Evolutionary conservation across 2,888 invertebrate species (phyloP).

Genomic region (Callyntrura guangdongensis): DNA sequence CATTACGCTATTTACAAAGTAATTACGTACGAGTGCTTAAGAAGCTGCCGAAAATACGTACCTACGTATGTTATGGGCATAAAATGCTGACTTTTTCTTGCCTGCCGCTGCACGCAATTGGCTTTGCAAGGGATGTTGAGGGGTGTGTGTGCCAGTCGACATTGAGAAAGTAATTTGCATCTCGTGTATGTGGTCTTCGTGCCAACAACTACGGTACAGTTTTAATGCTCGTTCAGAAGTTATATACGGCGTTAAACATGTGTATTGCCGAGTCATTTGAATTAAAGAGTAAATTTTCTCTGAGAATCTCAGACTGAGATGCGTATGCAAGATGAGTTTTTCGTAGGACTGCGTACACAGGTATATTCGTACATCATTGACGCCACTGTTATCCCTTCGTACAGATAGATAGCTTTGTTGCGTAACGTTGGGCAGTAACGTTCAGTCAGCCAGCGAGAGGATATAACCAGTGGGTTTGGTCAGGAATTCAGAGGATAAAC

Average conservation of each 20-base stretch:
- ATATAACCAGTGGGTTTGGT: not conserved
- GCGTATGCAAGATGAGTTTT: not conserved
- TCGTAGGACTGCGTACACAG: not conserved
- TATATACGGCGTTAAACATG: slow-evolving; percentile 18
- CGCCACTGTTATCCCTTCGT: not conserved
- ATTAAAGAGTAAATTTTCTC: not conserved
- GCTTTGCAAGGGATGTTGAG: not conserved
- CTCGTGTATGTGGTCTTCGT: not conserved
- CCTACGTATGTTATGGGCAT: no score
- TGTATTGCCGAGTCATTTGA: slow-evolving; percentile 3
- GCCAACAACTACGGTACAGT: not conserved
- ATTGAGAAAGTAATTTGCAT: slow-evolving; percentile 52
- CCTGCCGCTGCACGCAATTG: not conserved
- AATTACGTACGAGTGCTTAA: slow-evolving; percentile 67
- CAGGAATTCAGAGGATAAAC: slow-evolving; percentile 24
- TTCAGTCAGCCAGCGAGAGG: no score
- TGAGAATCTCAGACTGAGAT: not conserved
- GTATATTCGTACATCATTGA: not conserved
- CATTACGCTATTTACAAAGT: slow-evolving; percentile 70
- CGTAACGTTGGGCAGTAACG: not conserved
- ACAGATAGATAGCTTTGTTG: not conserved
- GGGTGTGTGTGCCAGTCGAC: not conserved
- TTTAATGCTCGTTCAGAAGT: not conserved
- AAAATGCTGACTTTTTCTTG: not conserved
- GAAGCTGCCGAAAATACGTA: slow-evolving; percentile 11